Evolutionary conservation across 2,113 vertebrate species (phyloP), one percentile per base, ranked within the genome.

Genomic region (Heterochromis multidens): DNA sequence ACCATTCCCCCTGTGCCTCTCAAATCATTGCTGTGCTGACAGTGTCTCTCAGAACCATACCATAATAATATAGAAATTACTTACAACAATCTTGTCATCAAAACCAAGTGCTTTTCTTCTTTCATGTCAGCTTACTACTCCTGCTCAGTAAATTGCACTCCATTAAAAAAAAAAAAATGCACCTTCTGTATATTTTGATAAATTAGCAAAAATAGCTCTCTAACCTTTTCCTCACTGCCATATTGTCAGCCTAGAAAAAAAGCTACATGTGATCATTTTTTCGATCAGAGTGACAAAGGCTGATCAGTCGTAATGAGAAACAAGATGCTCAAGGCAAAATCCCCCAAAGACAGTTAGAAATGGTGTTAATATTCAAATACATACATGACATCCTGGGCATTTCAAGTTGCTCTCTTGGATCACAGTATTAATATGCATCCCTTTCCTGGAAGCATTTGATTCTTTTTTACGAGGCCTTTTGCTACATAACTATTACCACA

Each of bases 391-490:
- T 85, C 84, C 78, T 52, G 61, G 72, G 49, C 84, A 37, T 49
- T 62, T 83, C 70, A 31, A 80, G 81, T 84, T 58, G 70, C 57
- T 89, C 81, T 83, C 74, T 65, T 52, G 37, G 62, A 87, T 93
- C 91, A 95, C 94, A 93, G 93, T 93, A 84, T 93, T 91, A 82
- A 91, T 52, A 16, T 43, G 72, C 54, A 6, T 80, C 80, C 49
- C 72, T 83, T 52, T 90, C 49, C 62, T 93, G 92, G 94, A 95
- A 94, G 92, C 84, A 35, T 89, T 84, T n/a, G 84, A 93, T 91
- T 88, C 14, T 67, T 49, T 81, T 79, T 79, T 25, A 59, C 27
- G 9, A 78, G 37, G 54, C 21, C 52, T 70, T 85, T 86, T 84
- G 91, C 90, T 92, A 85, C 91, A 91, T 63, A 54, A 56, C 40